Base-by-base conservation (phyloP, 2,113 vertebrate species). In the Uropsilus gracilis region DNA sequence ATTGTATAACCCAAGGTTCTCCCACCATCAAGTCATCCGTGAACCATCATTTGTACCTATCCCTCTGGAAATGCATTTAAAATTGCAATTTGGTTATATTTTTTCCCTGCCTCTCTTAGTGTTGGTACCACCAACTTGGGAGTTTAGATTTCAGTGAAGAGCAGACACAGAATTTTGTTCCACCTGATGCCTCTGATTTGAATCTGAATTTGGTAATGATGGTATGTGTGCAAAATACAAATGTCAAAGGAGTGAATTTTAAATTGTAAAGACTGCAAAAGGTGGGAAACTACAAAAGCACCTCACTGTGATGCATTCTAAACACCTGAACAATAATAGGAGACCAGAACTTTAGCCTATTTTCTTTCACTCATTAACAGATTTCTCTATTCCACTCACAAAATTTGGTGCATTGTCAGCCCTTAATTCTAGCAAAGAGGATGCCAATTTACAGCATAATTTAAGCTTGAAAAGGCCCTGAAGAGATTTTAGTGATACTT, bases 391-490 rank as follows among this genome's bases (percentile, higher is more conserved):
- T 13, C 26, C 53, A 57, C 17, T 44, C 50, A 42, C 28, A 71
- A 2, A 0, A 64, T 63, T 12, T 53, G 2, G 14, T n/a, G 20
- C 32, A 3, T 0, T 30, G 44, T 8, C 5, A 30, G 37, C 10
- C 24, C n/a, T 75, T 53, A 34, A 32, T 55, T 75, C 32, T 4
- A 48, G n/a, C 22, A 39, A 63, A 89, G 53, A 82, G 8, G 22
- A 48, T 61, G 20, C 24, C 53, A 72, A 44, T 4, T 28, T 1
- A 5, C 0, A 81, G 7, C n/a, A 14, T 71, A 34, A 42, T 26
- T 44, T 20, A 66, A 26, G 14, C 55, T 83, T 81, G 46, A 83
- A 66, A 91, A 90, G 75, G 37, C 3, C 77, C 24, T 89, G 90
- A 61, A 34, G 24, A 46, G n/a, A 9, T 30, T 85, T 76, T 39